Percentiles rank a stretch among this genome's conserved stretches.
These are phyloP conservation scores for Rhyacophila evoluta DNA, from an alignment of 2,888 invertebrate genomes.

Conservation along the genomic window DNA sequence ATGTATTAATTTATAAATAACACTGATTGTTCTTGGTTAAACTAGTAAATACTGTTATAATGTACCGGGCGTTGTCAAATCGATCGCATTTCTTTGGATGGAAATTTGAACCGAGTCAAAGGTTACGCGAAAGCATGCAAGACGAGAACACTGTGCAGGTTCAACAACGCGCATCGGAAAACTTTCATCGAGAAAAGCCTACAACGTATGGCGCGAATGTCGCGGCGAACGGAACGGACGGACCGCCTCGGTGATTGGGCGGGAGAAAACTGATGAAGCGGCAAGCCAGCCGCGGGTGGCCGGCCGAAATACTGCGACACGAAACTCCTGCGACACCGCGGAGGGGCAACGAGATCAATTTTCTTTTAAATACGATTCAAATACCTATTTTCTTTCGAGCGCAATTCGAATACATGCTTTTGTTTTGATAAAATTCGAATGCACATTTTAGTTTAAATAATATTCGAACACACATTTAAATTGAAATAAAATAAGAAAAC, in stretches of 20 bases:
- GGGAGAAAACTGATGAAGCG: slow-evolving; percentile 52
- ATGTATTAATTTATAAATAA: too few species aligned
- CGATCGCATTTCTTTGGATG: neutral
- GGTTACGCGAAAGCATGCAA: slow-evolving; percentile 9
- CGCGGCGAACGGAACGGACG: slow-evolving; percentile 27
- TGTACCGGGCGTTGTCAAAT: neutral
- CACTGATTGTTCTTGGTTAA: too few species aligned
- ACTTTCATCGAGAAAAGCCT: slow-evolving; percentile 32
- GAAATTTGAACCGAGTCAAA: neutral
- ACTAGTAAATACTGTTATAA: too few species aligned
- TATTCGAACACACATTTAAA: too few species aligned
- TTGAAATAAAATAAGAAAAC: too few species aligned
- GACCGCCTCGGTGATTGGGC: slow-evolving; percentile 43
- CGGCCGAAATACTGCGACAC: neutral
- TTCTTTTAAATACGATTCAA: neutral
- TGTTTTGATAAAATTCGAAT: too few species aligned
- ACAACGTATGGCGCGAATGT: neutral
- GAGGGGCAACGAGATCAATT: slow-evolving; percentile 1
- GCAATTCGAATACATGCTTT: too few species aligned
- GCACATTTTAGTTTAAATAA: too few species aligned
- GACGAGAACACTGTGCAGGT: too few species aligned
- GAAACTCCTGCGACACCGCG: neutral
- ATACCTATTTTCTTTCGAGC: neutral
- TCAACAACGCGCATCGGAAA: slow-evolving; percentile 19
- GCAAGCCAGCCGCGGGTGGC: slow-evolving; percentile 1